Evolutionary conservation across 92 coral and sea anemone genomes (phyloP), one percentile per base, ranked within the genome.

Genomic region (Parazoanthus darwini): DNA sequence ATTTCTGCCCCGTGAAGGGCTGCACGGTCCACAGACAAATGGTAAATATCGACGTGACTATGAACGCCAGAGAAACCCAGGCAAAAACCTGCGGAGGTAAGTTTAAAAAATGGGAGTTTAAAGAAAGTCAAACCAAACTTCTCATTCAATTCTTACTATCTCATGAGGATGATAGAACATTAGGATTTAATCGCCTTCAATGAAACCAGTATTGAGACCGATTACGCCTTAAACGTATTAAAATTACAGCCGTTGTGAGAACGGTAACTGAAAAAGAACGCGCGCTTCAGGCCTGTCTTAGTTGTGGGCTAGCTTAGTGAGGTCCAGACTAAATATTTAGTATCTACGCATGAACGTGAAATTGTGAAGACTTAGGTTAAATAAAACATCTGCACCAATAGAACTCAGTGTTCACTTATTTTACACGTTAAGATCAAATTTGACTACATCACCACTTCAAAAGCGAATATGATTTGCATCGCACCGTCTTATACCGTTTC

Each of bases 61-160:
- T 96, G 74, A 95, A 97, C 11, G 91, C 92, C 74, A 97, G 84
- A 20, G 98, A 97, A 11, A 95, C 96, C 99, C 99, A 96, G 25
- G 97, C 98, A 73, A 95, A 96, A 25, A 96, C 98, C 99, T 96
- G 77, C 18, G 35, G 74, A 82, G 1, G 3, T 20, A 20, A 29
- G 18, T 65, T 46, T 33, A n/a, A 46, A 48, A 36, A 37, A 70
- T 13, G 22, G 18, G 20, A 63, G 22, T 20, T 54, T 20, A 63
- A 1, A 63, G 70, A 23, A 63, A 63, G 70, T 63, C 16, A 13
- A 63, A 63, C 2, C 59, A 11, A 54, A 54, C 4, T 39, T 39
- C 1, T 39, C 42, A 39, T 39, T 39, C 4, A 39, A 39, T 39
- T 39, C 42, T 39, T 39, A 2, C 4, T 0, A 2, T 4, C 42